phyloP scores from a whole-genome alignment of 2,797 vertebrate species.

The Alfaro cultratus region DNA sequence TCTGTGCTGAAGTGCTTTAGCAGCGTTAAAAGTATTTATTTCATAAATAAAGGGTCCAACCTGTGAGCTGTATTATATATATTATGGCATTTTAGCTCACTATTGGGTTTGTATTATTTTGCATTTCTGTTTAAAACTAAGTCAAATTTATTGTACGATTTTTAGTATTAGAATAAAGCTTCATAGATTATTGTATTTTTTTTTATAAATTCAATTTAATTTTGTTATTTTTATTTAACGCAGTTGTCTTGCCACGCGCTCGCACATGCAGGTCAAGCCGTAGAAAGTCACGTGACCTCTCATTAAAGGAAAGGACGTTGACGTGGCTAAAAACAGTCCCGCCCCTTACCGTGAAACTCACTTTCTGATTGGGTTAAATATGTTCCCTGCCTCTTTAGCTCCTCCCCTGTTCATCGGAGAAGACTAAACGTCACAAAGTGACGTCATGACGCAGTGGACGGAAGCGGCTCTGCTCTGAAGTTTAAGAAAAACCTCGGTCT shows the following conservation, averaged over 20 bases:
- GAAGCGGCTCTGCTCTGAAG: constrained; percentile 17
- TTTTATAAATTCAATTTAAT: too few species aligned
- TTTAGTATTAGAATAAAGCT: too few species aligned
- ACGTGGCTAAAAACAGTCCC: constrained; percentile 41
- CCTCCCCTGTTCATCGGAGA: neutral
- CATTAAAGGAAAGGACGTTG: neutral
- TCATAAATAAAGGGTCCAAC: neutral
- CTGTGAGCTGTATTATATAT: too few species aligned
- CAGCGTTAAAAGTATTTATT: neutral
- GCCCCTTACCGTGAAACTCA: neutral
- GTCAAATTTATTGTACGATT: too few species aligned
- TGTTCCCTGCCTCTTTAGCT: neutral
- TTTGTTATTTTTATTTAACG: too few species aligned
- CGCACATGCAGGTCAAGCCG: neutral
- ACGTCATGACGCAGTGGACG: constrained; percentile 40
- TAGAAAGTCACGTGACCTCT: constrained; percentile 15
- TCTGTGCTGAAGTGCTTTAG: neutral
- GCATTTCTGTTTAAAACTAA: too few species aligned
- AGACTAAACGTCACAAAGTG: too few species aligned
- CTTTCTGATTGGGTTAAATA: constrained; percentile 26
- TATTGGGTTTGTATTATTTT: neutral
- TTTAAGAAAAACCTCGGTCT: neutral
- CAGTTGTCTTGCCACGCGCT: neutral
- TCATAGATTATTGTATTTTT: too few species aligned
- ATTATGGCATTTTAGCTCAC: too few species aligned